phyloP scores from a whole-genome alignment of 2,113 vertebrate species.

The Poeciliopsis prolifica region DNA sequence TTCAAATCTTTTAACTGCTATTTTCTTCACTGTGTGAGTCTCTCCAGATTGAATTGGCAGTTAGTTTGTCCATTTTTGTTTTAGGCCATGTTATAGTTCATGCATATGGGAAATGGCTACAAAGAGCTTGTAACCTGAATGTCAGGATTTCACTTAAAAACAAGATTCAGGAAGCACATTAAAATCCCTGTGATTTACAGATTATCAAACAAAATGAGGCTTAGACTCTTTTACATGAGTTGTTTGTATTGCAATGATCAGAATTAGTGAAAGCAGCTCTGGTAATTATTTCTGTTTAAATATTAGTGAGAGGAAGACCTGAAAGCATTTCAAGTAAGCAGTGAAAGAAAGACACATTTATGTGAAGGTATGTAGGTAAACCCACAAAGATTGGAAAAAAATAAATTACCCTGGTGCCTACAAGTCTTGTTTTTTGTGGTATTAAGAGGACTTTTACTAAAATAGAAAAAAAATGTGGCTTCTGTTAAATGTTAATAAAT shows the following conservation, averaged over 20 bases:
- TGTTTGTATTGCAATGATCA: background rate
- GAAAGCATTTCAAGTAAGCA: background rate
- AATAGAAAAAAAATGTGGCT: background rate
- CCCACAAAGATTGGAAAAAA: background rate
- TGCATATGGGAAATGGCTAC: background rate
- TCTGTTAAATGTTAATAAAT: background rate
- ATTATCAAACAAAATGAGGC: background rate
- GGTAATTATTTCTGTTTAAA: background rate
- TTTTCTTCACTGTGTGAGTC: too few relatives aligned
- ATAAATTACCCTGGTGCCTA: background rate
- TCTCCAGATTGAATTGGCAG: constrained; percentile 14
- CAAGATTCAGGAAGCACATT: background rate
- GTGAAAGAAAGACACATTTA: background rate
- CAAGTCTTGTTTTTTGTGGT: background rate
- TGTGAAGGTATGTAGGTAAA: background rate
- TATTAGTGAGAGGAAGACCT: background rate
- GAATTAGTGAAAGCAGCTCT: background rate
- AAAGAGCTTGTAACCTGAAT: background rate
- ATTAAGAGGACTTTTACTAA: background rate
- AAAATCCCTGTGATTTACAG: background rate
- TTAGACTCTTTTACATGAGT: background rate
- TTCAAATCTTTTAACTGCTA: too few relatives aligned
- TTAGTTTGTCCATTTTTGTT: background rate
- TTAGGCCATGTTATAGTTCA: background rate
- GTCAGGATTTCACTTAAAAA: background rate